phyloP scores from a whole-genome alignment of 2,113 vertebrate genomes.

The Ranitomeya imitator region DNA sequence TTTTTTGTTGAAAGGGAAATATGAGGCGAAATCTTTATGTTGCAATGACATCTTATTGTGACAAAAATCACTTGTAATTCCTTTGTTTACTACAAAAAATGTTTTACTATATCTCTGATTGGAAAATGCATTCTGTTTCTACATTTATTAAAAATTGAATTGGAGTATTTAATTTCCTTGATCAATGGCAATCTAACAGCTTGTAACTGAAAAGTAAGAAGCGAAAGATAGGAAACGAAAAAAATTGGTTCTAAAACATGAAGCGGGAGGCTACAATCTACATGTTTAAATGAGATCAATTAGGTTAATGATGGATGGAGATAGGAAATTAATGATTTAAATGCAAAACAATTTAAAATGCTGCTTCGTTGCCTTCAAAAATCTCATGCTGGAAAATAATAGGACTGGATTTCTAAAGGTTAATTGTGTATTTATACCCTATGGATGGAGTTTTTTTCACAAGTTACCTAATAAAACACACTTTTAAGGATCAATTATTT shows the following conservation, averaged over 20 bases:
- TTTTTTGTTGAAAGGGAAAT: background rate
- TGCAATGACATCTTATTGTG: background rate
- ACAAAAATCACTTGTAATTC: background rate
- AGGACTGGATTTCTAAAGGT: slow-evolving; percentile 51
- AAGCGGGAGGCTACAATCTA: slow-evolving; percentile 62
- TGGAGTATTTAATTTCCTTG: background rate
- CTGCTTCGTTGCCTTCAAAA: slow-evolving; percentile 66
- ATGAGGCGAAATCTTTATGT: background rate
- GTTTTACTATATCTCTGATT: too few species aligned
- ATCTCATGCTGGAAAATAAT: slow-evolving; percentile 60
- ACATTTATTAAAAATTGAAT: background rate
- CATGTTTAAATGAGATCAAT: slow-evolving; percentile 69
- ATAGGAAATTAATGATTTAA: slow-evolving; percentile 67
- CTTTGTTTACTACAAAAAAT: too few species aligned
- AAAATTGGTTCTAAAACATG: slow-evolving; percentile 55
- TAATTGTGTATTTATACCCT: slow-evolving; percentile 57
- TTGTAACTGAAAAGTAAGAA: slow-evolving; percentile 4
- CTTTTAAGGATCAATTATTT: slow-evolving; percentile 49
- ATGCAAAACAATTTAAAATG: slow-evolving; percentile 69
- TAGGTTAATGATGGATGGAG: slow-evolving; percentile 71
- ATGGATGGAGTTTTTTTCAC: slow-evolving; percentile 60
- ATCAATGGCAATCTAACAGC: slow-evolving; percentile 23
- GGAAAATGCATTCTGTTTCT: background rate
- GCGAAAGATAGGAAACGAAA: slow-evolving; percentile 57
- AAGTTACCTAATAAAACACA: slow-evolving; percentile 44